phyloP scores from a whole-genome alignment of 1,140 invertebrate species.

The Atta texana region DNA sequence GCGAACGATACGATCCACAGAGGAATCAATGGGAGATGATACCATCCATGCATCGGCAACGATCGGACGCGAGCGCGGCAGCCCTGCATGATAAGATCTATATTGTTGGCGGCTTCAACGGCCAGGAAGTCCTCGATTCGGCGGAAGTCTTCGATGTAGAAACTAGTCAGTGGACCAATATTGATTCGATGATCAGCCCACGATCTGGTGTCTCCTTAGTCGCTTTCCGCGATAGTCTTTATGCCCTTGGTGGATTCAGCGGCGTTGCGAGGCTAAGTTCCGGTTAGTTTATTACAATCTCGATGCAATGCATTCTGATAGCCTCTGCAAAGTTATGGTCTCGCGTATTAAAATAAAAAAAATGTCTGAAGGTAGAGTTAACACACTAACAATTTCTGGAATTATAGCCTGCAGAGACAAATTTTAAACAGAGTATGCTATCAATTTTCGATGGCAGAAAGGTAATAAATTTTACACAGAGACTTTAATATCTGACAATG shows the following conservation, averaged over 20 bases:
- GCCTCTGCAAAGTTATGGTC: background rate
- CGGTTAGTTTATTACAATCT: constrained; percentile 58
- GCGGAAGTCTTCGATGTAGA: constrained; percentile 89
- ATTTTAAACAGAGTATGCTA: too few relatives aligned
- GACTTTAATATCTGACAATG: too few relatives aligned
- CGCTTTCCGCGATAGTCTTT: constrained; percentile 89
- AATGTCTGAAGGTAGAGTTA: background rate
- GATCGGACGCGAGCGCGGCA: constrained; percentile 91
- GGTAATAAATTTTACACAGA: too few relatives aligned
- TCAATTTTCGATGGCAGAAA: too few relatives aligned
- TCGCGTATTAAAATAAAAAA: background rate
- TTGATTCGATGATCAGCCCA: constrained; percentile 91
- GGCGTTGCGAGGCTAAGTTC: constrained; percentile 88
- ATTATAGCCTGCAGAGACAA: too few relatives aligned
- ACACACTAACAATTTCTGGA: too few relatives aligned
- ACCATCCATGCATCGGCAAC: constrained; percentile 91
- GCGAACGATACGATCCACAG: constrained; percentile 90
- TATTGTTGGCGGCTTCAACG: constrained; percentile 92
- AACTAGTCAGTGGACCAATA: constrained; percentile 91
- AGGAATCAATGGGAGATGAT: constrained; percentile 94
- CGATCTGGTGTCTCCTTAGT: constrained; percentile 93
- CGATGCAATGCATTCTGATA: background rate
- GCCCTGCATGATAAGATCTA: constrained; percentile 87
- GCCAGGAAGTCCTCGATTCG: constrained; percentile 89
- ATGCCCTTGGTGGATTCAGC: constrained; percentile 92